Conservation (phyloP, 2,797 vertebrate species). For the Margarornis squamiger region DNA sequence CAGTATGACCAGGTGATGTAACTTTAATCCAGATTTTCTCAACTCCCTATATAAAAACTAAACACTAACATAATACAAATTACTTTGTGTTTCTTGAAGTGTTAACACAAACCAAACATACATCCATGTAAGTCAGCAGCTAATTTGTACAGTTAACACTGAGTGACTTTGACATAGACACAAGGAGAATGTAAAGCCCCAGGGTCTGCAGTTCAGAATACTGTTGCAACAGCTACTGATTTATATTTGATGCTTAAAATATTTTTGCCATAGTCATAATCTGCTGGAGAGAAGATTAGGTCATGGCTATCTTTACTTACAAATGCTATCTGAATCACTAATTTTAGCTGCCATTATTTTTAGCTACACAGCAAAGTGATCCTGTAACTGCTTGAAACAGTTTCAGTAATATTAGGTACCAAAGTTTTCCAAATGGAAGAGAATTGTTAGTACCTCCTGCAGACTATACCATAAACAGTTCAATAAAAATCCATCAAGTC, state of each 20-base stretch:
- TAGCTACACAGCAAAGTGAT: slow-evolving; percentile 15
- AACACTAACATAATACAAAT: not conserved
- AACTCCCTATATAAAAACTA: slow-evolving; percentile 69
- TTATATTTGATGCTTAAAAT: slow-evolving; percentile 31
- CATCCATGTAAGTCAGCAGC: not conserved
- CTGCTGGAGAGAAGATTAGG: slow-evolving; percentile 4
- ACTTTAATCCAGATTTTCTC: slow-evolving; percentile 87
- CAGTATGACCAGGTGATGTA: slow-evolving; percentile 77
- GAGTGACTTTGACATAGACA: slow-evolving; percentile 22
- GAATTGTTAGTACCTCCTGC: not conserved
- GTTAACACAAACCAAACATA: not conserved
- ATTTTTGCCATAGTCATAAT: not conserved
- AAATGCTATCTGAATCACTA: slow-evolving; percentile 19
- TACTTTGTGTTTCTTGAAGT: not conserved
- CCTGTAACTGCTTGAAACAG: not conserved
- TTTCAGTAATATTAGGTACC: not conserved
- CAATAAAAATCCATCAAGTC: not conserved
- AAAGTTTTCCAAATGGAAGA: not conserved
- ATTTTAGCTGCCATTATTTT: slow-evolving; percentile 23
- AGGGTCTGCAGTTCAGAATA: slow-evolving; percentile 30
- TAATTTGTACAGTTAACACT: not conserved
- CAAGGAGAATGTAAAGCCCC: slow-evolving; percentile 10
- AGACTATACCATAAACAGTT: not conserved
- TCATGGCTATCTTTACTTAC: slow-evolving; percentile 16
- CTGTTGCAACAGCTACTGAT: slow-evolving; percentile 15